These are phyloP conservation scores for Scaptomyza reducta DNA, from an alignment of 2,888 invertebrate genomes.

Conservation along the genomic window DNA sequence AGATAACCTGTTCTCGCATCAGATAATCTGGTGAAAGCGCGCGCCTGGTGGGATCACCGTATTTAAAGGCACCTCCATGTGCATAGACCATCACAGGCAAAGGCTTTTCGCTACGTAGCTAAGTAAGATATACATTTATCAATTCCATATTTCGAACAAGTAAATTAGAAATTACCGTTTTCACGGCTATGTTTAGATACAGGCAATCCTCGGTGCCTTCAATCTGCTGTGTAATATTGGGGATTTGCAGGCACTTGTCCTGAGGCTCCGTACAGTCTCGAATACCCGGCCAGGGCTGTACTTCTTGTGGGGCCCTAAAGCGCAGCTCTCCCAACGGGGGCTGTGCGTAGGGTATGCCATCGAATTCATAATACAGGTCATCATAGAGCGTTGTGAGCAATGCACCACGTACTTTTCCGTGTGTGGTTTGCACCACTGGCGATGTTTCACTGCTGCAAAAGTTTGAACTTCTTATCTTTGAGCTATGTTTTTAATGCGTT, in stretches of 20 bases:
- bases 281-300: conserved; percentile 82
- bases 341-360: conserved; percentile 76
- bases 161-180: conserved; percentile 37
- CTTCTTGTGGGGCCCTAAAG: conserved; percentile 80
- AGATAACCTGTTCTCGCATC: conserved; percentile 82
- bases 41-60: conserved; percentile 69
- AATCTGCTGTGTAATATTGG: conserved; percentile 53
- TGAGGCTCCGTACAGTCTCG: conserved; percentile 59
- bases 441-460: conserved; percentile 38
- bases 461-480: neutral
- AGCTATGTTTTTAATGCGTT: neutral
- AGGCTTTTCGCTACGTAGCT: conserved; percentile 49
- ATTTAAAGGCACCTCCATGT: conserved; percentile 62
- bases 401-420: conserved; percentile 74
- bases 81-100: conserved; percentile 74
- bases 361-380: conserved; percentile 68
- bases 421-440: conserved; percentile 65
- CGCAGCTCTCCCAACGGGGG: conserved; percentile 71
- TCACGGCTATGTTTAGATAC: conserved; percentile 72
- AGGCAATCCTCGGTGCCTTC: conserved; percentile 80
- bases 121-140: neutral
- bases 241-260: conserved; percentile 62
- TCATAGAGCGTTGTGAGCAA: conserved; percentile 67
- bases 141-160: no score
- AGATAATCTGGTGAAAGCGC: conserved; percentile 83